Conservation (phyloP, 2,888 invertebrate genomes). For the Sphaeridia pumilis region DNA sequence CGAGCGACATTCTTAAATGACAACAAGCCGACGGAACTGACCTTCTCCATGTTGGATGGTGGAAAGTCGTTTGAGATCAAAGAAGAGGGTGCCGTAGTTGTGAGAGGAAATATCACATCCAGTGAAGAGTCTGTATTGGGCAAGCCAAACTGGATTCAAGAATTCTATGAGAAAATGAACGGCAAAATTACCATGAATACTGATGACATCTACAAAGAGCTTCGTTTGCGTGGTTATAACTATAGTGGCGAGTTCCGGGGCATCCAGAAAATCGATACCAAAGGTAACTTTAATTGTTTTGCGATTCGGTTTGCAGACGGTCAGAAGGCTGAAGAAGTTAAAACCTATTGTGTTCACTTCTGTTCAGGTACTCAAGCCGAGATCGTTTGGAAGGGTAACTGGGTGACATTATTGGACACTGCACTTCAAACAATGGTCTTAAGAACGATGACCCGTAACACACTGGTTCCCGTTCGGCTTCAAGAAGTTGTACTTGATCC, state of each 20-base stretch:
- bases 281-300: conserved; percentile 39
- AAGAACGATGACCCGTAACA: conserved; percentile 54
- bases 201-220: conserved; percentile 72
- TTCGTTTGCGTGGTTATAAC: conserved; percentile 73
- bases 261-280: conserved; percentile 59
- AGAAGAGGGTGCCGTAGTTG: conserved; percentile 39
- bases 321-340: conserved; percentile 1
- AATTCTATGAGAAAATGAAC: conserved; percentile 39
- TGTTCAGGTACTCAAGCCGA: conserved; percentile 40
- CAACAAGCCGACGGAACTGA: conserved; percentile 51
- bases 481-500: conserved; percentile 58
- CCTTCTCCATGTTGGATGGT: conserved; percentile 64
- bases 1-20: conserved; percentile 68
- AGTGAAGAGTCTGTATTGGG: background rate
- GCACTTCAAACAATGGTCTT: conserved; percentile 72
- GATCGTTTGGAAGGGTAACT: conserved; percentile 62
- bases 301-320: background rate
- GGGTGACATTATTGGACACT: conserved; percentile 79
- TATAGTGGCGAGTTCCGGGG: conserved; percentile 72
- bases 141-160: background rate
- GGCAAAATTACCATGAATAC: conserved; percentile 36
- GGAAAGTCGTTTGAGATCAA: conserved; percentile 47
- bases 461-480: conserved; percentile 64
- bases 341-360: too few relatives aligned
- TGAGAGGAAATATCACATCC: conserved; percentile 38